Base-by-base conservation (phyloP, 2,113 vertebrate species). In the Opisthocomus hoazin region DNA sequence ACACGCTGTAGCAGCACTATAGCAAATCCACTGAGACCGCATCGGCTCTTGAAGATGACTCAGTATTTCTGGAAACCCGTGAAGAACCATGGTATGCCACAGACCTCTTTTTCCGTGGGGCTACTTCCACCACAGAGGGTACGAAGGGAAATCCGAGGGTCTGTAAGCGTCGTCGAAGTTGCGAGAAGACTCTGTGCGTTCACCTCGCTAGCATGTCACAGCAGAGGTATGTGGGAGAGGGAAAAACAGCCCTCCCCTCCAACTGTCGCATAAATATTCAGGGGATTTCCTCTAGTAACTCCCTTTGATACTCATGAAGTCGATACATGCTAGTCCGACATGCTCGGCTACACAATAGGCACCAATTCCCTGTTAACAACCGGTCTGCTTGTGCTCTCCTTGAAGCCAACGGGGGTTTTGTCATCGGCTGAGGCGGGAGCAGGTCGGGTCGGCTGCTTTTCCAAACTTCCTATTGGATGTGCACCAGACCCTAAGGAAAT, bases 201-300 rank as follows among this genome's bases (percentile, higher is more conserved):
- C 15, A 0, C 16, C 12, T 29, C 70, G 58, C 65, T 53, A n/a
- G 48, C 1, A 0, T 46, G 29, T 64, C 61, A 30, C 61, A 27
- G 53, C 6, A 41, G 64, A 91, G 74, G 36, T 58, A 87, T 19
- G 43, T 20, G 45, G 70, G 32, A 84, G 53, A 93, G 74, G 65
- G 63, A 29, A 61, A 87, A 91, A 4, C 54, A 93, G 65, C 70
- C 64, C 27, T 64, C 48, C 65, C 65, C 73, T 89, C 53, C 10
- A 21, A 76, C 70, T 36, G 26, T 14, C 1, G 0, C 54, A 91
- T 94, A 97, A 96, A 96, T 96, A 96, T 94, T 96, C 94, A 92
- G 91, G 93, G 74, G 81, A 91, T 96, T 96, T 96, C 94, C 92
- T 96, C 95, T 36, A 82, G 87, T 94, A 87, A 91, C 66, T 97